Evolutionary conservation across 1,140 invertebrate genomes (phyloP).

Genomic region (Adelges cooleyi): DNA sequence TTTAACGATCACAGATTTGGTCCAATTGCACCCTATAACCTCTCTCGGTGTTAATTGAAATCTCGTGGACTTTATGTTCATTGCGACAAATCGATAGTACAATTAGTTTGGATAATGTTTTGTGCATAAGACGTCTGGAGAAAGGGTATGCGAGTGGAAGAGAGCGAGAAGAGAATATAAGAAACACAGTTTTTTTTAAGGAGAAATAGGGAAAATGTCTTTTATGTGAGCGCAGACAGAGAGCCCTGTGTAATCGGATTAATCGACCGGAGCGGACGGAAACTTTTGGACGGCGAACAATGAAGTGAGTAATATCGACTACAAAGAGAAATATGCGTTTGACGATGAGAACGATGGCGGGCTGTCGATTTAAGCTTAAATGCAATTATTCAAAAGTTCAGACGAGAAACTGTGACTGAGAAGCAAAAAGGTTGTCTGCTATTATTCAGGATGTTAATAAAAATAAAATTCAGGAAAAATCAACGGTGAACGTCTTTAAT

Average conservation of each 20-base stretch:
- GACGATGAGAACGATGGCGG: not conserved
- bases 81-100: too few relatives aligned
- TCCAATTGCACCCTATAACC: not conserved
- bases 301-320: not conserved
- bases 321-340: not conserved
- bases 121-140: too few relatives aligned
- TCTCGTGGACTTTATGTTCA: not conserved
- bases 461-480: too few relatives aligned
- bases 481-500: too few relatives aligned
- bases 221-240: not conserved
- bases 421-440: too few relatives aligned
- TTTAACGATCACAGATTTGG: conserved; percentile 8
- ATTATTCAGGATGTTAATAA: too few relatives aligned
- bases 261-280: conserved; percentile 18
- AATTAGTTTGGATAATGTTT: too few relatives aligned
- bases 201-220: not conserved
- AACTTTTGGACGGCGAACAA: conserved; percentile 7
- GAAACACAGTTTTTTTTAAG: not conserved
- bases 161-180: not conserved
- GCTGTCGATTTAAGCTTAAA: not conserved
- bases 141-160: too few relatives aligned
- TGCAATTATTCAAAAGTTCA: conserved; percentile 9
- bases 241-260: conserved; percentile 10
- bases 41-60: not conserved
- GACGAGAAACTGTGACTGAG: too few relatives aligned